Evolutionary conservation across 2,888 invertebrate species (phyloP).

Genomic region (Dysmachus trigonus): DNA sequence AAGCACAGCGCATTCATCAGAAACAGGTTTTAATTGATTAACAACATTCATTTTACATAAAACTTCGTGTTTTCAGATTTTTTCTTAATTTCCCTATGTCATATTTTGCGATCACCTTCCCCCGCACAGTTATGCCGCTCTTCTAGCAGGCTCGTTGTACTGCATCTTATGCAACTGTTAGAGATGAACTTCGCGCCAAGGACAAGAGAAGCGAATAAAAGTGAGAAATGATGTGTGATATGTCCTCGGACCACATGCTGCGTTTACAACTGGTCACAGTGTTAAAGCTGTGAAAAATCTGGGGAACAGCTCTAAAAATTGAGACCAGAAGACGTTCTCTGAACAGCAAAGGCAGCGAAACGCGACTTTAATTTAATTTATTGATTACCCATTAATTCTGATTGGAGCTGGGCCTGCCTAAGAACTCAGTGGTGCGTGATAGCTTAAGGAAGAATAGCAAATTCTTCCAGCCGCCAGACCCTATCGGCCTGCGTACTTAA

Average conservation of each 20-base stretch:
- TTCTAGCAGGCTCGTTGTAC: not conserved
- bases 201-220: conserved; percentile 35
- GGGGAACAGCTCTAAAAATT: not conserved
- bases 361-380: conserved; percentile 42
- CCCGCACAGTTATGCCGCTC: not conserved
- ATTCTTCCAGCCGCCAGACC: not conserved
- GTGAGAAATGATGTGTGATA: conserved; percentile 50
- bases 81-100: conserved; percentile 45
- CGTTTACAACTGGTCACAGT: conserved; percentile 33
- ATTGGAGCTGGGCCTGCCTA: not conserved
- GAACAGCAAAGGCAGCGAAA: conserved; percentile 16
- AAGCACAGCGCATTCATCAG: conserved; percentile 48
- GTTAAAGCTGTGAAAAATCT: conserved; percentile 10
- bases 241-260: conserved; percentile 50
- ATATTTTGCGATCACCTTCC: conserved; percentile 43
- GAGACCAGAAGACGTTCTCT: not conserved
- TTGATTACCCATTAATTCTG: conserved; percentile 39
- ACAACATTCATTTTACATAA: conserved; percentile 49
- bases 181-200: conserved; percentile 20
- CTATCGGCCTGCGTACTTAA: conserved; percentile 31
- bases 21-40: conserved; percentile 50
- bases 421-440: conserved; percentile 1
- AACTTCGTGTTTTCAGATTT: conserved; percentile 47
- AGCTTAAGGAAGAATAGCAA: not conserved
- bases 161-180: conserved; percentile 3